These are phyloP conservation scores for Paramacrobiotus metropolitanus DNA, from an alignment of 1,140 invertebrate species.

Conservation along the genomic window DNA sequence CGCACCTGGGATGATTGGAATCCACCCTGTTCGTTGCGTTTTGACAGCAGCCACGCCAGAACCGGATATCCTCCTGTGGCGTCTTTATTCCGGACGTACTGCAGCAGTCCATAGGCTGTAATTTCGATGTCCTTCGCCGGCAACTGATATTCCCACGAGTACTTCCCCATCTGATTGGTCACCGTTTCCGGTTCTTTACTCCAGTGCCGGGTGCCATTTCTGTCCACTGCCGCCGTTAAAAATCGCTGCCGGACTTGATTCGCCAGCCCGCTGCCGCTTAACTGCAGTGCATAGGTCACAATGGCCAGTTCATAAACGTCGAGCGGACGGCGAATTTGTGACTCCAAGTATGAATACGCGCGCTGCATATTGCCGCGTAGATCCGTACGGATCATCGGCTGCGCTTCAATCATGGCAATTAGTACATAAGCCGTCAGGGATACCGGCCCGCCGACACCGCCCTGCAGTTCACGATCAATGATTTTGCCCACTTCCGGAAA, in stretches of 20 bases:
- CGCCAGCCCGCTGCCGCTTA: slow-evolving; percentile 42
- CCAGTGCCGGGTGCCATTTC: slow-evolving; percentile 47
- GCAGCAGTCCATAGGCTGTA: slow-evolving; percentile 52
- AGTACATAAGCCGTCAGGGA: slow-evolving; percentile 60
- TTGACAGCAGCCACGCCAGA: slow-evolving; percentile 54
- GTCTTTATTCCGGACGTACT: slow-evolving; percentile 32
- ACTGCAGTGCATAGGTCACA: slow-evolving; percentile 45
- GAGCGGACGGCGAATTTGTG: no score
- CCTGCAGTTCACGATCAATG: slow-evolving; percentile 33
- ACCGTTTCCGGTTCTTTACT: slow-evolving; percentile 23
- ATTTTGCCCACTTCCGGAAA: slow-evolving; percentile 54
- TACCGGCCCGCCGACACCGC: slow-evolving; percentile 40
- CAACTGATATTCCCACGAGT: neutral
- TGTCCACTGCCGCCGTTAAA: slow-evolving; percentile 27
- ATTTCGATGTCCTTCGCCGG: slow-evolving; percentile 49
- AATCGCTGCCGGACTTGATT: slow-evolving; percentile 39
- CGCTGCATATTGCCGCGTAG: no score
- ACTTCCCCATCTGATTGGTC: neutral
- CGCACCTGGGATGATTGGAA: slow-evolving; percentile 53
- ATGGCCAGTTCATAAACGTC: slow-evolving; percentile 53
- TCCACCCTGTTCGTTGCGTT: slow-evolving; percentile 52
- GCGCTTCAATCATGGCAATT: slow-evolving; percentile 48
- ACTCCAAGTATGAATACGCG: no score
- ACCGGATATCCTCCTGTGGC: slow-evolving; percentile 45
- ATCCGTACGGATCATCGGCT: slow-evolving; percentile 34